Base-by-base conservation (phyloP, 2,888 invertebrate species). In the Aphidoletes aphidimyza region DNA sequence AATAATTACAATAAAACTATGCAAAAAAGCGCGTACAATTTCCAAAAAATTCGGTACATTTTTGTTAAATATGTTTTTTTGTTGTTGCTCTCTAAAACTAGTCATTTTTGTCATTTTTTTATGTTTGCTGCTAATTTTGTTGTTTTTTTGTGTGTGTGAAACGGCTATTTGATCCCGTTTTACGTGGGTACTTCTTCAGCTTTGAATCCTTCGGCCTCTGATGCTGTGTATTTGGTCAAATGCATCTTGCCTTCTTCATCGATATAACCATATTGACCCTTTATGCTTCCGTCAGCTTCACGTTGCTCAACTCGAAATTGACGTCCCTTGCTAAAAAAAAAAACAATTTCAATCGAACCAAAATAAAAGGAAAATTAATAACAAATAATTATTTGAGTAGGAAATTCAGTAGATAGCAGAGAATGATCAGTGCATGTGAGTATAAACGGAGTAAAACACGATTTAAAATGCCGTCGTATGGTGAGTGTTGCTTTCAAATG, bases 221-320 rank as follows among this genome's bases (percentile, higher is more conserved):
- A 92, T 0, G 95, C 93, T 86, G 93, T 92, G 88, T 96, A 96
- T 89, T 94, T 94, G 86, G 95, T 93, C 36, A 95, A 92, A 86
- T 94, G 93, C 54, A 95, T 91, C 90, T 95, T 95, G 22, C 96
- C 96, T 86, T 91, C 90, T 86, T 93, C 93, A 89, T 95, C 95
- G 88, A 94, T 92, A 89, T 94, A 96, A 69, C 96, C 96, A 88
- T 95, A 96, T 88, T 95, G 94, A 5, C 96, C 96, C 87, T 93
- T 93, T 78, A 96, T 94, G 85, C 93, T 91, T 6, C 96, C 96
- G 85, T 94, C 92, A 86, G 93, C 93, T 89, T 95, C 93, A 84
- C 94, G 92, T 89, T 96, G 95, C 89, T 96, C 96, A 88, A 92
- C 94, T 86, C 95, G 92, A 89, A 95, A 96, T 87, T 95, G 95